phyloP scores from a whole-genome alignment of 2,888 invertebrate genomes.

The Margaritifera margaritifera region DNA sequence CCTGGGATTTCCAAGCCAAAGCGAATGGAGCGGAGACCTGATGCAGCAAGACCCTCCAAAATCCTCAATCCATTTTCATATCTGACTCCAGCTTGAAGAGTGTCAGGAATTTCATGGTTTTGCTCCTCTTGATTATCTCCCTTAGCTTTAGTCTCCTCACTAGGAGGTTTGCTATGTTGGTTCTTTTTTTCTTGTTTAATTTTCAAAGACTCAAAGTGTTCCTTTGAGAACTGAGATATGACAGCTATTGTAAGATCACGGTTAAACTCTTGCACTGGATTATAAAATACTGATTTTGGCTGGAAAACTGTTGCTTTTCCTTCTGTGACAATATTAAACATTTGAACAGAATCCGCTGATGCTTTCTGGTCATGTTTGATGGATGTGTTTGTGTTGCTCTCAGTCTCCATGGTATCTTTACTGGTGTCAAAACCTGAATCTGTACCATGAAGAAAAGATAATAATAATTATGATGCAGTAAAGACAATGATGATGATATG shows the following conservation, averaged over 20 bases:
- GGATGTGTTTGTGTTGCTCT: too few relatives aligned
- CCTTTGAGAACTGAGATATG: conserved; percentile 58
- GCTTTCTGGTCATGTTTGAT: too few relatives aligned
- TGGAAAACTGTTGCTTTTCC: conserved; percentile 86
- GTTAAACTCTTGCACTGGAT: conserved; percentile 95
- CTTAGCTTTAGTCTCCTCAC: conserved; percentile 3
- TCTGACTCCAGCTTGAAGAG: conserved; percentile 46
- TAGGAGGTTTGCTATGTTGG: conserved; percentile 11
- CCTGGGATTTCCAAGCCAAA: conserved; percentile 95
- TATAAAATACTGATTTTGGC: conserved; percentile 89
- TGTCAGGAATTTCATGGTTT: conserved; percentile 1
- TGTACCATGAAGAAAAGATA: too few relatives aligned
- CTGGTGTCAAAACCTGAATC: too few relatives aligned
- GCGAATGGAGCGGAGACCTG: conserved; percentile 94
- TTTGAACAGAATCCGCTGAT: background rate
- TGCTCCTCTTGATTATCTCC: conserved; percentile 3
- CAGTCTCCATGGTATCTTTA: too few relatives aligned
- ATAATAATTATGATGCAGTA: too few relatives aligned
- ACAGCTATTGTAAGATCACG: conserved; percentile 83
- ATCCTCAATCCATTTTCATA: conserved; percentile 75
- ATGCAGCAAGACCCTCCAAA: conserved; percentile 95
- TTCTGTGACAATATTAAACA: conserved; percentile 76
- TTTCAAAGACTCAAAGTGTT: conserved; percentile 28
- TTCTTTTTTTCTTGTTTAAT: conserved; percentile 23
- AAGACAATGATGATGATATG: too few relatives aligned